Evolutionary conservation across 2,797 vertebrate genomes (phyloP).

Genomic region (Galago senegalensis): DNA sequence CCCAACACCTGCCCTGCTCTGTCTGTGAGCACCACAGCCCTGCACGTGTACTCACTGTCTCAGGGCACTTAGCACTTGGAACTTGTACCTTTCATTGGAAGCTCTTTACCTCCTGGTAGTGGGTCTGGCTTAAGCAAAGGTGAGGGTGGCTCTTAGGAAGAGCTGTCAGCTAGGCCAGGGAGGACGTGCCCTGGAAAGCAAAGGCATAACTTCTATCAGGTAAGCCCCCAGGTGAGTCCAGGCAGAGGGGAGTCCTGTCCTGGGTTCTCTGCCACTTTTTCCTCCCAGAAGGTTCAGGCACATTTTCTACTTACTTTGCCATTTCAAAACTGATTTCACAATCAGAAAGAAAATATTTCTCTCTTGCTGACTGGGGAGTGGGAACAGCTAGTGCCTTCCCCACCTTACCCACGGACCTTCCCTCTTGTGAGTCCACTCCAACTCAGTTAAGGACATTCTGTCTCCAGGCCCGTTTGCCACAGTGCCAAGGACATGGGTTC

Average conservation of each 20-base stretch:
- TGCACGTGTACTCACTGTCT: accelerated
- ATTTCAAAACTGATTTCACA: neutral
- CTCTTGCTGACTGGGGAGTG: neutral
- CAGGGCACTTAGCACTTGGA: accelerated
- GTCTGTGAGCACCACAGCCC: neutral
- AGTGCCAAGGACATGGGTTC: neutral
- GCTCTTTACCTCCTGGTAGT: neutral
- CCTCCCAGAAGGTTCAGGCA: neutral
- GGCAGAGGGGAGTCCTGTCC: accelerated
- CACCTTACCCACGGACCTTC: accelerated
- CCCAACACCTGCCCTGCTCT: neutral
- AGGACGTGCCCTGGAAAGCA: accelerated
- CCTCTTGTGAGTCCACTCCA: neutral
- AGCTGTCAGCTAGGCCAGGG: neutral
- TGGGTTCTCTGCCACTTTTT: accelerated
- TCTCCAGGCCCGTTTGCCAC: neutral
- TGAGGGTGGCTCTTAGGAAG: neutral
- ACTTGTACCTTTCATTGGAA: neutral
- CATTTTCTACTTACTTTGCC: neutral
- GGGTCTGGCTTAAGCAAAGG: neutral
- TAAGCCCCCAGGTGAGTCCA: neutral
- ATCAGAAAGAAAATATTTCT: neutral
- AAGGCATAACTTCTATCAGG: neutral
- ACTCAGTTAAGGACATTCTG: accelerated
- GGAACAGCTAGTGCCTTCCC: neutral